Evolutionary conservation across 1,140 invertebrate species (phyloP).

Genomic region (Halotydeus destructor): DNA sequence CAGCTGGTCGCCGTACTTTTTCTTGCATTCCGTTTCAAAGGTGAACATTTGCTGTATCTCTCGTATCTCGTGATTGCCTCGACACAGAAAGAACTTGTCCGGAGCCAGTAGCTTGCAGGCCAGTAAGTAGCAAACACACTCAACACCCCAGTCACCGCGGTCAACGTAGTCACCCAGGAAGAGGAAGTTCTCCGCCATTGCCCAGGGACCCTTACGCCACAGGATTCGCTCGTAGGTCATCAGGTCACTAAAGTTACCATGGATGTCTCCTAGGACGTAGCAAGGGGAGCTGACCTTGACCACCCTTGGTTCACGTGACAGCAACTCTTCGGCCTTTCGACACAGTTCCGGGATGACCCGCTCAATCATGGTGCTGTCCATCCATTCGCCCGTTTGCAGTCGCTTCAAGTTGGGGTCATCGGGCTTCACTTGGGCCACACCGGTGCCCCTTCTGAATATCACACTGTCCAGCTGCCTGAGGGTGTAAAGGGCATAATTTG

Average conservation of each 20-base stretch:
- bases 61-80: constrained; percentile 42
- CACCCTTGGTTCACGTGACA: constrained; percentile 19
- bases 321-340: constrained; percentile 18
- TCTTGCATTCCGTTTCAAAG: constrained; percentile 36
- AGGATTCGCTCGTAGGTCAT: constrained; percentile 36
- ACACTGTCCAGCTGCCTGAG: background rate
- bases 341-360: constrained; percentile 16
- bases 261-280: constrained; percentile 33
- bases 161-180: constrained; percentile 48
- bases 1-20: constrained; percentile 39
- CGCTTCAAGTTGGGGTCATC: constrained; percentile 9
- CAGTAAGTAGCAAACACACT: constrained; percentile 32
- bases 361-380: background rate
- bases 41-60: constrained; percentile 45
- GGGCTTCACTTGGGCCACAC: background rate
- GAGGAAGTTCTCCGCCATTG: constrained; percentile 35
- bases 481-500: background rate
- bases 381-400: background rate
- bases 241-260: constrained; percentile 37
- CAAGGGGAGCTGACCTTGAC: constrained; percentile 29
- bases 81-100: constrained; percentile 33
- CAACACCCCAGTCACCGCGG: constrained; percentile 35
- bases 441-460: background rate
- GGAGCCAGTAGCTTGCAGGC: constrained; percentile 39
- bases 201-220: constrained; percentile 34